Evolutionary conservation across 2,888 invertebrate species (phyloP), one percentile per base, ranked within the genome.

Genomic region (Apodemia mormo): DNA sequence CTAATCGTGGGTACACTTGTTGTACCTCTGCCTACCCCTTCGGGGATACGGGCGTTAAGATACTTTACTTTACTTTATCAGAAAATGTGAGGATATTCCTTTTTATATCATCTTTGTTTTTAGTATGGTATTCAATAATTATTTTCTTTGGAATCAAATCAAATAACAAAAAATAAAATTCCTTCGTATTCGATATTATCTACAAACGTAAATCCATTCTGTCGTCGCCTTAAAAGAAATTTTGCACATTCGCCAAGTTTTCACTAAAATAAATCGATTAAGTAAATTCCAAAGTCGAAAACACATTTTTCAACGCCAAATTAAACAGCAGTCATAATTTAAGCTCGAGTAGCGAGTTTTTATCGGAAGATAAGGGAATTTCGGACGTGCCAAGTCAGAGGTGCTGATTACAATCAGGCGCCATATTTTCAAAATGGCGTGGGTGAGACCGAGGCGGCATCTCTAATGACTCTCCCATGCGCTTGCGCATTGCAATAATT

Each of bases 371-470:
- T 69, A 65, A 69, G 64, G 65, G 52, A 64, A 70, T 69, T 72
- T 73, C 58, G 73, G 70, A 75, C 76, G 74, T 73, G 74, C 71
- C 67, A 70, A 70, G 71, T 71, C 72, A 69, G 69, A 75, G 71
- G 87, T 87, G 87, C 79, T 83, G 92, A 92, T 90, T 85, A 86
- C 85, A 83, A 90, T 90, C 89, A 79, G 88, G 90, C 90, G 89
- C 87, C 86, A 81, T 82, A 80, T 80, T 82, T 80, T 72, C 79
- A 79, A 78, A 80, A 80, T 79, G 80, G 82, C 82, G 83, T 82
- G 77, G 81, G 82, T 78, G 79, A 76, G 71, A 71, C 72, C 78
- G 79, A 76, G 71, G 72, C 72, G 78, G 69, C 83, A 82, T 79
- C 82, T 77, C 84, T 90, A 89, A 88, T 89, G 90, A 89, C 84